A percentile compares a stretch with the other conserved stretches of the same genome.
These are phyloP conservation scores for Trichomycterus rosablanca DNA, from an alignment of 2,113 vertebrate genomes.

Conservation along the genomic window DNA sequence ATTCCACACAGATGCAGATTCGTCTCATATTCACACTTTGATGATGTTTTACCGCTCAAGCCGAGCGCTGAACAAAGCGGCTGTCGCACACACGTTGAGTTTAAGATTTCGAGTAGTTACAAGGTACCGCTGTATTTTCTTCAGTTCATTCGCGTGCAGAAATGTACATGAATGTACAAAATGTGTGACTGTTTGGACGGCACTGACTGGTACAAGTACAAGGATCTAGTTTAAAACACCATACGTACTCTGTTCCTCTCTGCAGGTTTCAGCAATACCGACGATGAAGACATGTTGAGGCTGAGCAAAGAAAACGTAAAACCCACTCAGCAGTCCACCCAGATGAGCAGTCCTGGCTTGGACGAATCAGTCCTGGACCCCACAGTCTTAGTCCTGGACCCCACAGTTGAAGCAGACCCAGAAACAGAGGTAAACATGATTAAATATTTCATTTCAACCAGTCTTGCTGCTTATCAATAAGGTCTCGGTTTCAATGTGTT, in stretches of 20 bases:
- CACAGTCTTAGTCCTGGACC: background rate
- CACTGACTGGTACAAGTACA: too few species aligned
- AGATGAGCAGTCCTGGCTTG: constrained; percentile 39
- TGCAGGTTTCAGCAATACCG: constrained; percentile 25
- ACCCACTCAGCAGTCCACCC: constrained; percentile 30
- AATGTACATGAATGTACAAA: background rate
- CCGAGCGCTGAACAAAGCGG: too few species aligned
- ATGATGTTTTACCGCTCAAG: too few species aligned
- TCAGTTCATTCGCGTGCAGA: too few species aligned
- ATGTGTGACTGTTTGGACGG: too few species aligned
- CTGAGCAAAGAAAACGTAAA: background rate
- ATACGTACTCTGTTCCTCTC: background rate
- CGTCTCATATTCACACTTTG: too few species aligned
- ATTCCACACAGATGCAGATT: too few species aligned
- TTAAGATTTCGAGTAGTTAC: too few species aligned
- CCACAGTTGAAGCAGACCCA: background rate
- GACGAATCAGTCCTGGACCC: background rate
- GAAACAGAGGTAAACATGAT: constrained; percentile 20
- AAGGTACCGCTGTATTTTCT: too few species aligned
- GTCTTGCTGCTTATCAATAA: too few species aligned
- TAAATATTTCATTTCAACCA: background rate
- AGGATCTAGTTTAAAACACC: background rate
- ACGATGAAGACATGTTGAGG: constrained; percentile 26
- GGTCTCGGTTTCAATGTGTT: too few species aligned
- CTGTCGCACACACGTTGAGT: too few species aligned